These are phyloP conservation scores for Hypotaenidia okinawae DNA, from an alignment of 2,797 vertebrate genomes.

Conservation along the genomic window DNA sequence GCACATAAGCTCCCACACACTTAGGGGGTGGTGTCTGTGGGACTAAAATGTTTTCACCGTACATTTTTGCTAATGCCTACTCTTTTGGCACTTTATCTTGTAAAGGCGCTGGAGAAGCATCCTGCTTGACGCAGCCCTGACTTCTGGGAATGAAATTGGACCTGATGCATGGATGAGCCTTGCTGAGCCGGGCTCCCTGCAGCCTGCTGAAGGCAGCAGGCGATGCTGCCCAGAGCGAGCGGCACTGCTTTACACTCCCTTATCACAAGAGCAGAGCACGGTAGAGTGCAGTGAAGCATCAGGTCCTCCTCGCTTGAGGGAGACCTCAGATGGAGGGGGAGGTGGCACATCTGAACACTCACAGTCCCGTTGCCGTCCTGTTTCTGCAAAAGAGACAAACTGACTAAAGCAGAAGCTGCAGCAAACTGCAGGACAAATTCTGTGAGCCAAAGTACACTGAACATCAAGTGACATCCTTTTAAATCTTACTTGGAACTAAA, in stretches of 20 bases:
- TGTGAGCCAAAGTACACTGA: background rate
- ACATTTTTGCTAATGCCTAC: background rate
- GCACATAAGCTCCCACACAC: fast-evolving
- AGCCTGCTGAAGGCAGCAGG: background rate
- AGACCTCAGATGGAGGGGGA: background rate
- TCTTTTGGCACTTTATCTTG: fast-evolving
- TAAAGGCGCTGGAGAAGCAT: background rate
- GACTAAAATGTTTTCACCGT: fast-evolving
- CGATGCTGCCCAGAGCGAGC: background rate
- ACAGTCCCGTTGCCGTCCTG: background rate
- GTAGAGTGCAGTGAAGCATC: background rate
- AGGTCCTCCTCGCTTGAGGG: background rate
- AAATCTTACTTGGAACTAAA: conserved; percentile 43
- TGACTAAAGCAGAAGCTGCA: background rate
- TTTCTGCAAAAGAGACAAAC: background rate
- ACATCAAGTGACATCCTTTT: background rate
- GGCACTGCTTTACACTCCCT: background rate
- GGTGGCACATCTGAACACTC: background rate
- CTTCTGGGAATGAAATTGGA: background rate
- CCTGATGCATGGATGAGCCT: background rate
- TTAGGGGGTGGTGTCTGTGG: fast-evolving
- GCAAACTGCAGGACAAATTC: background rate
- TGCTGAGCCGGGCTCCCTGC: background rate
- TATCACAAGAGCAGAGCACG: background rate
- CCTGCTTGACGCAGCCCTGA: background rate